Base-by-base conservation (phyloP, 2,797 vertebrate genomes). In the Heliangelus exortis region DNA sequence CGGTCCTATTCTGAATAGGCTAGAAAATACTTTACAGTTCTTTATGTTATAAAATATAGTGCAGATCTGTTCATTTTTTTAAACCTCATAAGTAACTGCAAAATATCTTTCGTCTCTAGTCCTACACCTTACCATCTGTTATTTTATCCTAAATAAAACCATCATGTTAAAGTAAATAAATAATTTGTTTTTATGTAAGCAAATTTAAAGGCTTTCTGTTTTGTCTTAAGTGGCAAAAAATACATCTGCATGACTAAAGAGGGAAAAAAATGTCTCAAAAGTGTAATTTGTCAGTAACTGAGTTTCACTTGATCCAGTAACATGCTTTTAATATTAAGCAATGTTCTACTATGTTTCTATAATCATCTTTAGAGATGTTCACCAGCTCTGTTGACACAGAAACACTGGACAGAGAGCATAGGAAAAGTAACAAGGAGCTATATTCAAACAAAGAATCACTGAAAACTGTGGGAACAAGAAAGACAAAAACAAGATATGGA, bases 211-310 rank as follows among this genome's bases (percentile, higher is more conserved):
- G 3, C 7, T 84, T 87, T 84, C 22, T 69, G 3, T 50, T 94
- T 28, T 55, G 5, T 36, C 34, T 87, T 45, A 48, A 81, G 54
- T 22, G 9, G 3, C 10, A 80, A 36, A 73, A 82, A 72, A 55
- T 6, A 67, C 31, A 43, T 23, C 14, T 77, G 12, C 23, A 51
- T 48, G 29, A 93, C 82, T 23, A 47, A 58, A 68, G 73, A 54
- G 2, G 45, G 39, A 20, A 20, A 45, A 69, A 14, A 68, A 5
- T 22, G n/a, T n/a, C n/a, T 36, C 13, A 33, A 59, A 87, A 31
- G 0, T 4, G 25, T 63, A 0, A 25, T 59, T 66, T 82, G 3
- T 43, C 17, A 78, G 16, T n/a, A 62, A 12, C 29, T 17, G 10
- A 0, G 3, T 58, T 81, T 12, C 4, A 63, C 20, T 58, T 74